Evolutionary conservation across 2,113 vertebrate species (phyloP), one percentile per base, ranked within the genome.

Genomic region (Lophura nycthemera): DNA sequence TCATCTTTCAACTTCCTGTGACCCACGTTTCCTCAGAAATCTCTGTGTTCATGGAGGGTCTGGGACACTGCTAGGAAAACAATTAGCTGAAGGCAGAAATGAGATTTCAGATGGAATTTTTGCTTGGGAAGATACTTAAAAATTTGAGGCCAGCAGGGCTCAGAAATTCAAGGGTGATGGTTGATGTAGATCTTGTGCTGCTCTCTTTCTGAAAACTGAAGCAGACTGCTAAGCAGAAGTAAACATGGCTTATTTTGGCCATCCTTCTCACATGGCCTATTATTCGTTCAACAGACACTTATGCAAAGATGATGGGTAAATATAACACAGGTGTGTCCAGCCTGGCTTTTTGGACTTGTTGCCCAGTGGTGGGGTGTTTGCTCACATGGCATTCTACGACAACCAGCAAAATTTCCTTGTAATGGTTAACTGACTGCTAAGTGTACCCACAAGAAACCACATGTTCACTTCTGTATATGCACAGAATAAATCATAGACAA

Each of bases 301-400:
- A n/a, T 2, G 61, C 65, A 40, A 32, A 75, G 56, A n/a, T 9
- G 7, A 3, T 0, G 25, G 43, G 10, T 21, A 42, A 56, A 15
- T 3, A 27, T 1, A 27, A 21, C 5, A 12, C 5, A 6, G 30
- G 19, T 5, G 12, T 3, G 45, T 36, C 22, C 52, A 14, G 25
- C 13, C 10, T 61, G 13, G 52, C 21, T 6, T 2, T 3, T 3
- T 0, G 1, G 60, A 38, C 59, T 22, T 2, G 1, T 3, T 3
- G 73, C 48, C 38, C 71, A 16, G 11, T 10, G 1, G 19, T 0
- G 0, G 4, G 20, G 11, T 8, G 42, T 19, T 29, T 56, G 22
- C 67, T 66, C 75, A 30, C 8, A 0, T 36, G 3, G 1, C 3
- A 1, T 38, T 57, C 29, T 14, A 8, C 17, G 25, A n/a, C n/a